These are phyloP conservation scores for Strigamia maritima DNA, from an alignment of 2,888 invertebrate genomes.

Conservation along the genomic window DNA sequence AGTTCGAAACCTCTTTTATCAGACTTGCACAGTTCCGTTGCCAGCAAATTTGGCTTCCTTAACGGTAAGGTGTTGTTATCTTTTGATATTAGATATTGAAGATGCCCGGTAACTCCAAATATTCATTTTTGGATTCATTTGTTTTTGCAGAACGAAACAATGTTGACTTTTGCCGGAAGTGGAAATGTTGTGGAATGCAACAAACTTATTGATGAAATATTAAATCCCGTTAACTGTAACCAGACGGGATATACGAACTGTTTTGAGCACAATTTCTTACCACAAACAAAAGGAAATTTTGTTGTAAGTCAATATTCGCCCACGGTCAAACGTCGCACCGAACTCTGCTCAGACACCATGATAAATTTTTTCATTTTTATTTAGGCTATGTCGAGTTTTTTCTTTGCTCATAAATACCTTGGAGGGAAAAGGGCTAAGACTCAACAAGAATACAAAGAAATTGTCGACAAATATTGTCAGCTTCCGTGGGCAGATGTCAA, in stretches of 20 bases:
- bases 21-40: background rate
- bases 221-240: background rate
- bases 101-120: too few species aligned
- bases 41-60: background rate
- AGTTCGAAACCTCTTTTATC: background rate
- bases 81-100: too few species aligned
- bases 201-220: background rate
- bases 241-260: background rate
- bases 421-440: background rate
- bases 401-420: background rate
- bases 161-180: background rate
- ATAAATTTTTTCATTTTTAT: background rate
- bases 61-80: too few species aligned
- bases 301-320: background rate
- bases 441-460: background rate
- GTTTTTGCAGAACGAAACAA: background rate
- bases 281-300: constrained; percentile 18
- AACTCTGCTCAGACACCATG: too few species aligned
- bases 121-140: too few species aligned
- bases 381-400: constrained; percentile 33
- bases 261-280: background rate
- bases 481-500: background rate
- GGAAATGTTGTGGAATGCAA: background rate
- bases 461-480: background rate
- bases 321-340: background rate